phyloP scores from a whole-genome alignment of 2,113 vertebrate species.

The Sander vitreus region DNA sequence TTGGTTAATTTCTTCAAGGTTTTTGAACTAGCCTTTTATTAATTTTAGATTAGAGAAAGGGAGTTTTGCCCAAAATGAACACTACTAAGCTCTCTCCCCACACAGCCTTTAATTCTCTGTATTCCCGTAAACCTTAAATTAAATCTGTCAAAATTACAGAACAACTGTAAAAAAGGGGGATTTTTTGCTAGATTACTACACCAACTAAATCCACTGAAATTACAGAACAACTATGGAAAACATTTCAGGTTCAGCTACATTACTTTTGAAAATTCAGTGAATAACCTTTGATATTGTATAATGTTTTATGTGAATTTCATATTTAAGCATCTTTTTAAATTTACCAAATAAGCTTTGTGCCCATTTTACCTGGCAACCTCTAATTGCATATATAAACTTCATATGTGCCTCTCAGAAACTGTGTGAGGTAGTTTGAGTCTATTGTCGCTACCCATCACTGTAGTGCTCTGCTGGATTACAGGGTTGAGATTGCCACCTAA shows the following conservation, averaged over 20 bases:
- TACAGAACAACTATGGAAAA: conserved; percentile 34
- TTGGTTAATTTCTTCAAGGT: not conserved
- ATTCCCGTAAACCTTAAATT: conserved; percentile 35
- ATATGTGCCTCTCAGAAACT: conserved; percentile 8
- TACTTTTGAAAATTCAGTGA: not conserved
- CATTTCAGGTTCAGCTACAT: not conserved
- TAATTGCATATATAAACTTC: conserved; percentile 20
- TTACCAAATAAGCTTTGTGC: not conserved
- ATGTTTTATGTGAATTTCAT: not conserved
- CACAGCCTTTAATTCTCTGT: conserved; percentile 55
- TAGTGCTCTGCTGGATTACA: conserved; percentile 65
- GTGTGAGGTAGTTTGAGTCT: conserved; percentile 54
- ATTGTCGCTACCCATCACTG: conserved; percentile 54
- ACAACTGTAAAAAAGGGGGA: conserved; percentile 17
- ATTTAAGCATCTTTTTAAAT: not conserved
- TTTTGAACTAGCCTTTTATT: not conserved
- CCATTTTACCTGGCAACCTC: not conserved
- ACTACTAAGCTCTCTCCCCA: not conserved
- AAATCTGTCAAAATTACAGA: conserved; percentile 60
- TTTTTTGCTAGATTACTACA: conserved; percentile 35
- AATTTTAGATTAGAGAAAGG: conserved; percentile 33
- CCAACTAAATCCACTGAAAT: conserved; percentile 37
- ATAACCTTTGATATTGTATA: not conserved
- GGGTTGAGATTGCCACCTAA: conserved; percentile 63
- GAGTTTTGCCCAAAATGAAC: not conserved